Evolutionary conservation across 1,140 invertebrate genomes (phyloP).

Genomic region (Ladona fulva): DNA sequence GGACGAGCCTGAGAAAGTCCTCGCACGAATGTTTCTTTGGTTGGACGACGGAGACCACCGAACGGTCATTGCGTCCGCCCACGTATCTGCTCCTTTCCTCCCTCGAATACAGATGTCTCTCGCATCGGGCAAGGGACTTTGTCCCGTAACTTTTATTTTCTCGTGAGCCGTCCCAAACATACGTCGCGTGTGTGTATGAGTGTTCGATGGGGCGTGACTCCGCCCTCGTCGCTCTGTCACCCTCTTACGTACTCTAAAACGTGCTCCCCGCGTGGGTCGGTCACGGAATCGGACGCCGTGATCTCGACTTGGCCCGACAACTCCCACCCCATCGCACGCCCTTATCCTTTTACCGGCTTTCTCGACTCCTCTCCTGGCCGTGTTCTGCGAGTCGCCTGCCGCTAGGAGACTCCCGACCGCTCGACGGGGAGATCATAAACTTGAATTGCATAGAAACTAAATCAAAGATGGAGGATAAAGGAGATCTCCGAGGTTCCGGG

Average conservation of each 20-base stretch:
- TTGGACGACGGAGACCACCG: background rate
- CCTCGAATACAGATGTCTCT: background rate
- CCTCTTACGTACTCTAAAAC: background rate
- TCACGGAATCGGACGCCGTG: background rate
- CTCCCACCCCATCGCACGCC: no score
- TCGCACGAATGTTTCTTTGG: background rate
- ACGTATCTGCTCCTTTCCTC: background rate
- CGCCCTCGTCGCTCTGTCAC: background rate
- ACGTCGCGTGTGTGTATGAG: background rate
- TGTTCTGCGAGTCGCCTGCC: no score
- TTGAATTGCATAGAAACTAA: no score
- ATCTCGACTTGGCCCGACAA: background rate
- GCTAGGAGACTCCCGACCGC: no score
- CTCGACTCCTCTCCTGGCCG: no score
- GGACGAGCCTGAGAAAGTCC: background rate
- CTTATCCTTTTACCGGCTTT: no score
- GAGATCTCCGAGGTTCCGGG: no score
- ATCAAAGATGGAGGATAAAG: no score
- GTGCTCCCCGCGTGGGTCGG: background rate
- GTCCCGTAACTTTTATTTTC: background rate
- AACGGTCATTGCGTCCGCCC: background rate
- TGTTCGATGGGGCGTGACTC: slow-evolving; percentile 1
- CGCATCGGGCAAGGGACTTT: background rate
- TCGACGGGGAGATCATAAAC: no score
- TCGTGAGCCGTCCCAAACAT: background rate